Percentiles rank a stretch among this genome's conserved stretches.
phyloP scores from a whole-genome alignment of 92 coral and sea anemone species.

The Muricea muricata region DNA sequence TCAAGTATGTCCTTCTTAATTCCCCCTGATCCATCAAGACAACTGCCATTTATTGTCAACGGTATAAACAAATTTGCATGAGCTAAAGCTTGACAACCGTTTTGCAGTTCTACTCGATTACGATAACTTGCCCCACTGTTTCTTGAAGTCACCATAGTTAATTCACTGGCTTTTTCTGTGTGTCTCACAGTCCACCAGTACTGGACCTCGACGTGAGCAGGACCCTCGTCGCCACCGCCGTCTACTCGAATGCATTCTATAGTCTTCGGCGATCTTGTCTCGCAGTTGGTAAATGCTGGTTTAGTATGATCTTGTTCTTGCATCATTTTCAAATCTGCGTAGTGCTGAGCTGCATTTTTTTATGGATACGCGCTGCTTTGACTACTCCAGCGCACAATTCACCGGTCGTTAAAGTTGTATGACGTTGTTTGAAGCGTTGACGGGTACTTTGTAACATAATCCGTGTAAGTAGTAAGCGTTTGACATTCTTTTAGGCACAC shows the following conservation, averaged over 20 bases:
- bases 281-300: slow-evolving; percentile 60
- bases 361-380: slow-evolving; percentile 53
- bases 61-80: slow-evolving; percentile 74
- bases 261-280: slow-evolving; percentile 34
- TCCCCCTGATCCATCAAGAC: slow-evolving; percentile 47
- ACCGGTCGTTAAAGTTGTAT: background rate
- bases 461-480: slow-evolving; percentile 33
- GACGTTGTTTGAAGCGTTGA: slow-evolving; percentile 39
- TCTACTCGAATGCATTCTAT: slow-evolving; percentile 72
- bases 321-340: slow-evolving; percentile 61
- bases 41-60: slow-evolving; percentile 68
- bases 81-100: slow-evolving; percentile 69
- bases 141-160: slow-evolving; percentile 61
- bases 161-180: slow-evolving; percentile 6
- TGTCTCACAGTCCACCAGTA: slow-evolving; percentile 70
- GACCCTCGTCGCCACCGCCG: slow-evolving; percentile 72
- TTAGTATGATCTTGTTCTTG: slow-evolving; percentile 37
- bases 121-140: slow-evolving; percentile 68
- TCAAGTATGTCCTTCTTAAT: slow-evolving; percentile 45
- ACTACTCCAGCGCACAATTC: slow-evolving; percentile 30
- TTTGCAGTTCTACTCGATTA: slow-evolving; percentile 69
- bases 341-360: slow-evolving; percentile 68
- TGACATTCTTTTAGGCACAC: slow-evolving; percentile 3
- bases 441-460: slow-evolving; percentile 34
- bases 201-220: slow-evolving; percentile 65